phyloP scores from a whole-genome alignment of 2,888 invertebrate species.

The Tortricodes alternella region DNA sequence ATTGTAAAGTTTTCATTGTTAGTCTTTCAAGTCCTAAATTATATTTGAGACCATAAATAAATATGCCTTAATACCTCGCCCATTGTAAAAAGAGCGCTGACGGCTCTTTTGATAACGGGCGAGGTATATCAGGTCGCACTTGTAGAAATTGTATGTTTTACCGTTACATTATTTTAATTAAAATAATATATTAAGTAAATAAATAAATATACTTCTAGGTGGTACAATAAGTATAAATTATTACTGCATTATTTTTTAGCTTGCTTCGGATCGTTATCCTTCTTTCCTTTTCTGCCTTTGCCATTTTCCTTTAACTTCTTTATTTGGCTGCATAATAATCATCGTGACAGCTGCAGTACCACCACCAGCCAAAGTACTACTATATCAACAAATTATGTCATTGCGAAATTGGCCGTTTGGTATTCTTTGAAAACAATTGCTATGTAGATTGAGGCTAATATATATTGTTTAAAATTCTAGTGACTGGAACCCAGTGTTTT shows the following conservation, averaged over 20 bases:
- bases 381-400: slow-evolving; percentile 30
- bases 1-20: background rate
- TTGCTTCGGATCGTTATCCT: background rate
- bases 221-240: too few relatives aligned
- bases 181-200: too few relatives aligned
- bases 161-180: too few relatives aligned
- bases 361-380: slow-evolving; percentile 1
- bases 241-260: background rate
- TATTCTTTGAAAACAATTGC: slow-evolving; percentile 13
- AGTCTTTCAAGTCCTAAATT: background rate
- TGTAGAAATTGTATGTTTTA: too few relatives aligned
- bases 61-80: too few relatives aligned
- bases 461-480: slow-evolving; percentile 15
- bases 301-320: background rate
- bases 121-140: too few relatives aligned
- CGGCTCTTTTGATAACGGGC: too few relatives aligned
- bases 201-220: too few relatives aligned
- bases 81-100: too few relatives aligned
- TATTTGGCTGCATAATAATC: background rate
- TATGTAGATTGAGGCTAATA: slow-evolving; percentile 20
- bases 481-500: slow-evolving; percentile 12
- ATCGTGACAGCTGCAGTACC: background rate
- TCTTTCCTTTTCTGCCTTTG: too few relatives aligned
- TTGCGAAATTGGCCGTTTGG: slow-evolving; percentile 26
- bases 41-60: background rate